Evolutionary conservation across 2,888 invertebrate species (phyloP).

Genomic region (Strigamia crassipes): DNA sequence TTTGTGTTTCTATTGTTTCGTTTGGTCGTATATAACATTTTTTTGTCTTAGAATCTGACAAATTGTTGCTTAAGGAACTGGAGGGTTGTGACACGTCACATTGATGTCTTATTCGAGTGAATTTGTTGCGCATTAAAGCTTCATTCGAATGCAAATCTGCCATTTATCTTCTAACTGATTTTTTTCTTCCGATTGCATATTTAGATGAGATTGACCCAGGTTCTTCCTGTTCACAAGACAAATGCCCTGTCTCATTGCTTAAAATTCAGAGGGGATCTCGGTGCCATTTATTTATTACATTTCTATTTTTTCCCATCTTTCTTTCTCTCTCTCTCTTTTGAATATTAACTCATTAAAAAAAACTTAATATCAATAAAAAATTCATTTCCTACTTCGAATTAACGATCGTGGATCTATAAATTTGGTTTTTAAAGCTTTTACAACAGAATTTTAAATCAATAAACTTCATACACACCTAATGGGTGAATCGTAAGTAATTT

Average conservation of each 20-base stretch:
- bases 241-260: background rate
- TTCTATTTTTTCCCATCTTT: background rate
- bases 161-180: too few relatives aligned
- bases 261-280: background rate
- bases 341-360: background rate
- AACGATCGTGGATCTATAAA: too few relatives aligned
- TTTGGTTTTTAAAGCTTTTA: too few relatives aligned
- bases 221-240: background rate
- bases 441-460: too few relatives aligned
- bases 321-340: background rate
- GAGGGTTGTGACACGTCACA: background rate
- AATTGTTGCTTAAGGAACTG: background rate
- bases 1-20: too few relatives aligned
- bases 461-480: too few relatives aligned
- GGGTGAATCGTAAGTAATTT: too few relatives aligned
- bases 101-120: background rate
- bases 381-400: too few relatives aligned
- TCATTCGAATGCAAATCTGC: background rate
- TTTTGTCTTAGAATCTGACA: background rate
- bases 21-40: background rate
- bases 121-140: background rate
- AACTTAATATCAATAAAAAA: too few relatives aligned
- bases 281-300: background rate
- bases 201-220: slow-evolving; percentile 3
- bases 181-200: background rate